These are phyloP conservation scores for Sycophila texana DNA, from an alignment of 2,888 invertebrate genomes.

Conservation along the genomic window DNA sequence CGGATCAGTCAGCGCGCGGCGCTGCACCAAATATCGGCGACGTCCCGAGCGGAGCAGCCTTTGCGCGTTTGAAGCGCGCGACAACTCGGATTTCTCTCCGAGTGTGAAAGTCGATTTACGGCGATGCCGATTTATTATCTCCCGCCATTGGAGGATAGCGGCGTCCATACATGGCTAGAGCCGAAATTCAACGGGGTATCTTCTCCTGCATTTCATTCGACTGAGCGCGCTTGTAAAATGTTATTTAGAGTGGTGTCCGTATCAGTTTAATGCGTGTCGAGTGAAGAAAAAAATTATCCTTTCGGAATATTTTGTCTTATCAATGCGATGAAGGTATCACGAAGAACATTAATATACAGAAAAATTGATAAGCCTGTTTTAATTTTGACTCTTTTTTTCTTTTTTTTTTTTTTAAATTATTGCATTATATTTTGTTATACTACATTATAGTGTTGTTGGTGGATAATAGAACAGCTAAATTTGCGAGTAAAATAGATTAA, in stretches of 20 bases:
- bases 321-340: too few species aligned
- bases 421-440: too few species aligned
- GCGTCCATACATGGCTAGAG: conserved; percentile 20
- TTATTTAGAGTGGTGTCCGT: conserved; percentile 4
- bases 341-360: too few species aligned
- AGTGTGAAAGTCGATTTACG: conserved; percentile 14
- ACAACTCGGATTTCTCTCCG: conserved; percentile 28
- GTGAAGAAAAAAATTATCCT: too few species aligned
- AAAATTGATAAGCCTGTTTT: too few species aligned
- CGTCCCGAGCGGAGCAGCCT: neutral
- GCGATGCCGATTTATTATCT: conserved; percentile 25
- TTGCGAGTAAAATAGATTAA: too few species aligned
- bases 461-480: too few species aligned
- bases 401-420: neutral
- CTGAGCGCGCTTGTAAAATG: too few species aligned
- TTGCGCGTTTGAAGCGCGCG: neutral
- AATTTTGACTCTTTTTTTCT: too few species aligned
- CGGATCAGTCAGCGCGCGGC: neutral
- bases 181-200: conserved; percentile 16
- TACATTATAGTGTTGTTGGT: too few species aligned
- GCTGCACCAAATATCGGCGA: conserved; percentile 17
- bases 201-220: neutral
- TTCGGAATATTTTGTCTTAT: neutral
- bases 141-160: conserved; percentile 7
- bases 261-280: neutral